Base-by-base conservation (phyloP, 2,113 vertebrate species). In the Hepsetus odoe region DNA sequence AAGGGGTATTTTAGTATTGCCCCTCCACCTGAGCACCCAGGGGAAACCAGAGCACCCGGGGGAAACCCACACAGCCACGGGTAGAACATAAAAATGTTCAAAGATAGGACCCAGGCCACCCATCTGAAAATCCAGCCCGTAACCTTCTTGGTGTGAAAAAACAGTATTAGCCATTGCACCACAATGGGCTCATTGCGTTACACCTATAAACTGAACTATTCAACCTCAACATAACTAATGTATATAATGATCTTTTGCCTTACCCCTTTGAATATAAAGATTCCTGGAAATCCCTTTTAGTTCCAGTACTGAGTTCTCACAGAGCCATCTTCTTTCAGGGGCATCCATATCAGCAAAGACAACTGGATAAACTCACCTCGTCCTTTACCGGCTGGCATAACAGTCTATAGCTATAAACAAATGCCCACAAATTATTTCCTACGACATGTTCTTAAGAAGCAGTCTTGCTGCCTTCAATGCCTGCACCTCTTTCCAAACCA, bases 281-380 rank as follows among this genome's bases (percentile, higher is more conserved):
- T 24, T 40, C 46, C 33, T 38, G 32, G 61, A 38, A 22, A 7
- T 12, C 35, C 33, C 42, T 14, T 67, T 14, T 14, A 32, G 33
- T 30, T 67, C 62, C 49, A 76, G 62, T 33, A 42, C 35, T 55
- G 33, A 12, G 9, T 38, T 62, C 35, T 71, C 70, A 72, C 46
- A 14, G 42, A 46, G 55, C 56, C 46, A 26, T n/a, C n/a, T 38
- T 62, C 35, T 71, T 64, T 67, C 46, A 14, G 42, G 35, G 55
- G 46, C 46, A 26, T 82, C 44, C 80, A 82, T 77, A 32, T 79
- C 77, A 74, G 44, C 46, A 56, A 53, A 69, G 67, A 77, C 51
- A 65, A 20, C 61, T 65, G 61, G 33, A n/a, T 64, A 55, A 64
- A n/a, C 26, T 74, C 62, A 49, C 26, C 56, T 58, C 55, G 35